Percentiles rank a stretch among this genome's conserved stretches.
phyloP scores from a whole-genome alignment of 2,888 invertebrate genomes.

The Nomada fabriciana region DNA sequence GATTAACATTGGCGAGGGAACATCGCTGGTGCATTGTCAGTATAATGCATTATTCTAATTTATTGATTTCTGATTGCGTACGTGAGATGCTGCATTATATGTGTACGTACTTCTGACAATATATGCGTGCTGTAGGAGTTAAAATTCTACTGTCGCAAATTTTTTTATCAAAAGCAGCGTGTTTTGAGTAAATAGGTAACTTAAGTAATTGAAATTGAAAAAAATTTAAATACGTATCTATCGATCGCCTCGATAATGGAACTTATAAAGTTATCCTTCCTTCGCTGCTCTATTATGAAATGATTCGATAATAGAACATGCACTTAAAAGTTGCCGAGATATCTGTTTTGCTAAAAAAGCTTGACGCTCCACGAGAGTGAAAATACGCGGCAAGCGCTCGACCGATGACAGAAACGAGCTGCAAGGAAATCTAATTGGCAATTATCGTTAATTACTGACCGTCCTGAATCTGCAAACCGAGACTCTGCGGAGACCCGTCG shows the following conservation, averaged over 20 bases:
- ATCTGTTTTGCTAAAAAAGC: not conserved
- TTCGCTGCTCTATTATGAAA: not conserved
- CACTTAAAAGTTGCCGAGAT: too few relatives aligned
- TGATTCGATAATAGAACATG: not conserved
- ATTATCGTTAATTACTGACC: conserved; percentile 78
- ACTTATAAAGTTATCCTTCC: too few relatives aligned
- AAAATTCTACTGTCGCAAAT: too few relatives aligned
- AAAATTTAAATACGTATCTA: not conserved
- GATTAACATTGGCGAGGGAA: too few relatives aligned
- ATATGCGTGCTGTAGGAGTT: too few relatives aligned
- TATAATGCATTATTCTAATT: too few relatives aligned
- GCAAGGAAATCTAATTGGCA: conserved; percentile 60
- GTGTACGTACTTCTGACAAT: too few relatives aligned
- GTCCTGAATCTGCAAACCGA: conserved; percentile 78
- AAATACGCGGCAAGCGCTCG: not conserved
- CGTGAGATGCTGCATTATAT: too few relatives aligned
- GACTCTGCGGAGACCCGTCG: conserved; percentile 75
- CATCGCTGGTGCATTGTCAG: too few relatives aligned
- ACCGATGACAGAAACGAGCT: conserved; percentile 5
- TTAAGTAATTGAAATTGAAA: not conserved
- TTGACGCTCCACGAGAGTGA: not conserved
- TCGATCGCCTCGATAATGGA: not conserved
- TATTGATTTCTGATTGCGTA: too few relatives aligned
- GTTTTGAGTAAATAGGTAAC: too few relatives aligned
- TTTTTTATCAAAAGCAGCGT: too few relatives aligned